These are phyloP conservation scores for Drosophila malerkotliana DNA, from an alignment of 1,140 invertebrate species.

Conservation along the genomic window DNA sequence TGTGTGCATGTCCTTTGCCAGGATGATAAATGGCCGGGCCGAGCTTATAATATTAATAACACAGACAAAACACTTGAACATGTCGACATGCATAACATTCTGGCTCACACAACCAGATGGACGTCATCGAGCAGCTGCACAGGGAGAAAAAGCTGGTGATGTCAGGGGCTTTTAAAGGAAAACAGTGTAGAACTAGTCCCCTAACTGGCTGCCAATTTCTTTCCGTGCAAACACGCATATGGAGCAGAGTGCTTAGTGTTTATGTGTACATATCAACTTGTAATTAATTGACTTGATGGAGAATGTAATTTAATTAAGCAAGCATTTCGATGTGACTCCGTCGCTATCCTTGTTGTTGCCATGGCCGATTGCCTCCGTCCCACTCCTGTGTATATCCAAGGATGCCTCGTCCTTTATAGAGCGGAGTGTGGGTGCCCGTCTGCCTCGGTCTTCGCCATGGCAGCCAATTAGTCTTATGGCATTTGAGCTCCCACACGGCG, in stretches of 20 bases:
- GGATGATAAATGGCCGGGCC: slow-evolving; percentile 75
- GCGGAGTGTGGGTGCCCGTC: slow-evolving; percentile 7
- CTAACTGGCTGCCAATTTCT: neutral
- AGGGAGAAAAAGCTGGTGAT: neutral
- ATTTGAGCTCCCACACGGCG: slow-evolving; percentile 49
- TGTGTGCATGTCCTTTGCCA: slow-evolving; percentile 37
- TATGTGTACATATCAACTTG: slow-evolving; percentile 68
- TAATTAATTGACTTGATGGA: slow-evolving; percentile 83
- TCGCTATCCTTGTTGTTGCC: slow-evolving; percentile 51
- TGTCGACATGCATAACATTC: slow-evolving; percentile 76
- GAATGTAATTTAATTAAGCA: slow-evolving; percentile 83
- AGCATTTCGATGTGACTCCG: slow-evolving; percentile 72
- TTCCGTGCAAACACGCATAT: slow-evolving; percentile 17
- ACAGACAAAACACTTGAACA: slow-evolving; percentile 79
- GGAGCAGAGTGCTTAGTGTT: slow-evolving; percentile 30
- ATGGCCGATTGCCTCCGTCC: slow-evolving; percentile 14
- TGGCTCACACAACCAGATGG: slow-evolving; percentile 44
- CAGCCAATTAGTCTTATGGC: slow-evolving; percentile 71
- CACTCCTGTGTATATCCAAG: neutral
- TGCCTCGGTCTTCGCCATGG: slow-evolving; percentile 26
- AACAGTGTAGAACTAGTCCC: too few relatives aligned
- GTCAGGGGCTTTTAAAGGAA: neutral
- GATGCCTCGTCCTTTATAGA: neutral
- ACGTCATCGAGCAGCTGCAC: slow-evolving; percentile 11
- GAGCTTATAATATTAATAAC: slow-evolving; percentile 83